Percentiles rank a stretch among this genome's conserved stretches.
These are phyloP conservation scores for Tragelaphus oryx DNA, from an alignment of 2,797 vertebrate species.

Conservation along the genomic window DNA sequence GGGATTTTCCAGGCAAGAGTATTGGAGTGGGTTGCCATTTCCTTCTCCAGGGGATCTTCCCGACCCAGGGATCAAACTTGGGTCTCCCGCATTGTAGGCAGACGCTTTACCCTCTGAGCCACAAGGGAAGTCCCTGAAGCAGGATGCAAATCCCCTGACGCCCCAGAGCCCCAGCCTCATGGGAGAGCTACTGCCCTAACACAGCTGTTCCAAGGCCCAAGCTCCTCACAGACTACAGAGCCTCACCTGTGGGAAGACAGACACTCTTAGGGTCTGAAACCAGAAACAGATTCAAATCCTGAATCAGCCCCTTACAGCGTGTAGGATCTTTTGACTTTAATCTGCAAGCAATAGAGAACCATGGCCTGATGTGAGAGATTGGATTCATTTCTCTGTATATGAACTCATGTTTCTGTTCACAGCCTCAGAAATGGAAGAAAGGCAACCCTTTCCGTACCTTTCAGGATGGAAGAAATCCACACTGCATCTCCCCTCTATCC, in stretches of 20 bases:
- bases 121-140: background rate
- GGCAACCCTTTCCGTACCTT: background rate
- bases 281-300: background rate
- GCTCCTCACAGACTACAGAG: background rate
- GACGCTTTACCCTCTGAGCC: background rate
- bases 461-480: background rate
- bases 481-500: background rate
- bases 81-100: background rate
- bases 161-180: background rate
- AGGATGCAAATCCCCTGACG: background rate
- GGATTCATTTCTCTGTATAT: background rate
- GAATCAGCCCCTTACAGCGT: background rate
- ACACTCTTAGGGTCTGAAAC: background rate
- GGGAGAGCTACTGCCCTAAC: background rate
- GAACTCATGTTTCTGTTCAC: background rate
- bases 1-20: background rate
- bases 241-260: background rate
- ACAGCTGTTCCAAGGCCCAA: background rate
- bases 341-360: background rate
- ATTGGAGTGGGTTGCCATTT: background rate
- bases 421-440: background rate
- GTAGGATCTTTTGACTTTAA: background rate
- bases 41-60: background rate
- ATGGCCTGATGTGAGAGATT: background rate
- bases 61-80: fast-evolving